phyloP scores from a whole-genome alignment of 2,113 vertebrate species.

The human region GRCh38 chr3:161931001-161931500 shows the following conservation, averaged over 20 bases:
- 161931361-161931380: neutral
- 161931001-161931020: neutral
- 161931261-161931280: neutral
- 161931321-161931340: neutral
- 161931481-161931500: neutral
- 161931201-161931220: neutral
- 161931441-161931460: neutral
- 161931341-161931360: neutral
- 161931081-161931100: neutral
- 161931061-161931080: neutral
- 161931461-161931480: slow-evolving; percentile 11
- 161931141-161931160: neutral
- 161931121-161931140: neutral
- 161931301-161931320: neutral
- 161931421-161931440: neutral
- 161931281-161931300: neutral
- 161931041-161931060: neutral
- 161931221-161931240: neutral
- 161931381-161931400: neutral
- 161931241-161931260: neutral
- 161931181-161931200: neutral
- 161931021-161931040: neutral
- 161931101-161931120: neutral
- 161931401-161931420: neutral
- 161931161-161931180: neutral